phyloP scores from a whole-genome alignment of 2,888 invertebrate genomes.

The Drosophila paucipuncta region DNA sequence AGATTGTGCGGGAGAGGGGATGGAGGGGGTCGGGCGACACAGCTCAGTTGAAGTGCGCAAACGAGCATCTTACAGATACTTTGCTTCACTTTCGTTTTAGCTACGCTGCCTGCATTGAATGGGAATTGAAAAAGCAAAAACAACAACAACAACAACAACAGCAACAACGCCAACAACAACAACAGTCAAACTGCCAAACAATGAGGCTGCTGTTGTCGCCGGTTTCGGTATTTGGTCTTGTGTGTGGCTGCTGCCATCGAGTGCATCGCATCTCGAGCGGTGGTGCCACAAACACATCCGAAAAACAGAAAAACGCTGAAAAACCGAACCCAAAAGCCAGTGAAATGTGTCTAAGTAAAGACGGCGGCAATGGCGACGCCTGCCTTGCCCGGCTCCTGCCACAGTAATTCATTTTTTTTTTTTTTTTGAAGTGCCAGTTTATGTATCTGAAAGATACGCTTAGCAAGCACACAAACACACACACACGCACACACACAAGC shows the following conservation, averaged over 20 bases:
- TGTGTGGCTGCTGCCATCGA: slow-evolving; percentile 30
- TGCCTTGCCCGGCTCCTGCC: slow-evolving; percentile 50
- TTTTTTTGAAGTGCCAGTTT: slow-evolving; percentile 77
- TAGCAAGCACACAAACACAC: slow-evolving; percentile 66
- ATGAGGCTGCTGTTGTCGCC: slow-evolving; percentile 43
- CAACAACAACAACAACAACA: background rate
- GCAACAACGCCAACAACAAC: background rate
- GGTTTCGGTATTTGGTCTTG: slow-evolving; percentile 24
- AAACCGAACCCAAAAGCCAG: slow-evolving; percentile 66
- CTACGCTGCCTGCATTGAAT: slow-evolving; percentile 69
- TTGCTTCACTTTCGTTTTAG: slow-evolving; percentile 74
- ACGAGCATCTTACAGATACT: slow-evolving; percentile 76
- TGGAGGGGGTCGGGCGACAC: slow-evolving; percentile 13
- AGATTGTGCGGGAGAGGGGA: background rate
- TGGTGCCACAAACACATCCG: slow-evolving; percentile 51
- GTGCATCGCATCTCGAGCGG: slow-evolving; percentile 57
- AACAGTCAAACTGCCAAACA: slow-evolving; percentile 38
- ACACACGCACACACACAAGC: slow-evolving; percentile 38
- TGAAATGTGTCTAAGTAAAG: slow-evolving; percentile 66
- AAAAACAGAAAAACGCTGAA: slow-evolving; percentile 18
- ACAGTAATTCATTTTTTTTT: slow-evolving; percentile 66
- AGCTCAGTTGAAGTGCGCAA: slow-evolving; percentile 58
- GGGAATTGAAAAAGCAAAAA: slow-evolving; percentile 59
- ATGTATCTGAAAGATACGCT: slow-evolving; percentile 82
- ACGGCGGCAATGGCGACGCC: slow-evolving; percentile 63